Evolutionary conservation across 2,113 vertebrate genomes (phyloP).

Genomic region (Hydropotes inermis): DNA sequence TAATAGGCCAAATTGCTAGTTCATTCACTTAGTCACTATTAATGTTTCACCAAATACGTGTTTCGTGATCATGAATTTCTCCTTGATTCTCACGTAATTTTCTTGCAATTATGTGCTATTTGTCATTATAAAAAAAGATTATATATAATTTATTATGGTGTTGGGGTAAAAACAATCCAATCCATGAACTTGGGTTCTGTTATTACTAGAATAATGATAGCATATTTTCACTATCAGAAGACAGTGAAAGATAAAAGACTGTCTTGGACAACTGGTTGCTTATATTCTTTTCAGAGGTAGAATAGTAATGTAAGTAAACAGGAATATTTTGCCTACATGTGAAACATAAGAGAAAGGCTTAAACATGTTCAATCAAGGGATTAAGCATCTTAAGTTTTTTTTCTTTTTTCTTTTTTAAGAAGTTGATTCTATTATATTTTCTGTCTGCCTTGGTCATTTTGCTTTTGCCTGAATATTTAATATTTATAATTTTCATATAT

Average conservation of each 20-base stretch:
- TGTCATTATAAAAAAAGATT: not conserved
- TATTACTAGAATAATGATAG: not conserved
- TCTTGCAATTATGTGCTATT: not conserved
- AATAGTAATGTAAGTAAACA: not conserved
- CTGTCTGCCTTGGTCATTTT: not conserved
- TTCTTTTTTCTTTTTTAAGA: not conserved
- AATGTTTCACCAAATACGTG: not conserved
- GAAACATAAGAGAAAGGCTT: not conserved
- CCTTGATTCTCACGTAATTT: not conserved
- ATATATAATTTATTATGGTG: not conserved
- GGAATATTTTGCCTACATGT: not conserved
- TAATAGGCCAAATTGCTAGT: not conserved
- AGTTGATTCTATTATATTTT: not conserved
- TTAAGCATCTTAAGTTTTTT: not conserved
- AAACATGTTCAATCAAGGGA: not conserved
- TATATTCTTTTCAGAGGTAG: not conserved
- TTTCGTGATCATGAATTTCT: not conserved
- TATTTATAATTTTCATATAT: not conserved
- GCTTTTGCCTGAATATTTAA: not conserved
- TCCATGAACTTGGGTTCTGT: not conserved
- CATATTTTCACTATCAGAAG: not conserved
- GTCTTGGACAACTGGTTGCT: not conserved
- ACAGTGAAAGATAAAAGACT: not conserved
- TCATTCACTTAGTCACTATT: not conserved
- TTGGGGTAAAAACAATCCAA: not conserved